Base-by-base conservation (phyloP, 2,888 invertebrate species). In the Tethea ocularis region DNA sequence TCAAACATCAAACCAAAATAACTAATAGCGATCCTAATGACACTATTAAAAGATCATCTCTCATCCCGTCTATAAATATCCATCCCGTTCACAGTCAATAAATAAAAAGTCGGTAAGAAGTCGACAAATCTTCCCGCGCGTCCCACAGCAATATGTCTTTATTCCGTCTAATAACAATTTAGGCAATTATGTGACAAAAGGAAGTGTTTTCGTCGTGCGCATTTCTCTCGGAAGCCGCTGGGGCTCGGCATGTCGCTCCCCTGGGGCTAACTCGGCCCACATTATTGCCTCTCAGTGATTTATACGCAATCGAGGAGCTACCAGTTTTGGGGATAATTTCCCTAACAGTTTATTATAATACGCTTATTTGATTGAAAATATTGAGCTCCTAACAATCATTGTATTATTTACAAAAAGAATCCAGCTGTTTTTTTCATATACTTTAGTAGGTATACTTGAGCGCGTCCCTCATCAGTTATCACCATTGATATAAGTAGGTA, bases 91-190 rank as follows among this genome's bases (percentile, higher is more conserved):
- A 38, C 72, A 72, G 72, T 69, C 72, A 73, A 74, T 77, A 74
- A 78, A 77, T 74, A 74, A 77, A 69, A 61, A 69, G 67, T 68
- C 70, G 67, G 58, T 63, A 62, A 64, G 71, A 71, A 74, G 68
- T 61, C 69, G 67, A 79, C 75, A 77, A 77, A 78, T 77, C 74
- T 71, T 66, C 74, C 69, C 64, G 66, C 67, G 41, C 62, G 72
- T 80, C 79, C 83, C 85, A 78, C 82, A 83, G 86, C 82, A 89
- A 91, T 93, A 89, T 88, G 91, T 92, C 92, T 93, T 89, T 91
- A 92, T 92, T 91, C 87, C 83, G 85, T 85, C 89, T 92, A 93
- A 93, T 93, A 93, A 92, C 93, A 91, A 91, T 93, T 93, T 89
- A 82, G 87, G 87, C 89, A 89, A 92, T 91, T 91, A 92, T 88